Evolutionary conservation across 2,888 invertebrate genomes (phyloP).

Genomic region (Lithophane ornitopus): DNA sequence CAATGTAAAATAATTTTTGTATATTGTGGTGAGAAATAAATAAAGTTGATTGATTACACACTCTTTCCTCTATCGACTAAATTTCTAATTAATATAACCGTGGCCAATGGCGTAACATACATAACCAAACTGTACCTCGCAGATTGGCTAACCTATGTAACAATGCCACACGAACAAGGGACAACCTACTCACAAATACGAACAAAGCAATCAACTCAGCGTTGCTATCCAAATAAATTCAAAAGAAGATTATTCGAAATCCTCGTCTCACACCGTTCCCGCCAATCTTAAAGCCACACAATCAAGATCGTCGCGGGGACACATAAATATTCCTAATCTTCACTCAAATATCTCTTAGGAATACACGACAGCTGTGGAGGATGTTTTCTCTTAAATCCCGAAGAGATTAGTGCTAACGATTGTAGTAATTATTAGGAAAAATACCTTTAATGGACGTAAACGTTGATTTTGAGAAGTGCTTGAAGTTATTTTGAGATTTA

Average conservation of each 20-base stretch:
- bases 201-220: constrained; percentile 36
- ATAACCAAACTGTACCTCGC: not conserved
- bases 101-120: not conserved
- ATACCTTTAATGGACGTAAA: constrained; percentile 35
- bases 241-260: constrained; percentile 52
- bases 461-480: constrained; percentile 17
- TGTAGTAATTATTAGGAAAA: constrained; percentile 64
- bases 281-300: constrained; percentile 52
- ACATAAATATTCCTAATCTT: constrained; percentile 70
- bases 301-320: constrained; percentile 60
- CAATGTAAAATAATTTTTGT: no score
- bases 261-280: constrained; percentile 21
- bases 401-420: constrained; percentile 63
- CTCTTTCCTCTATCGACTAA: not conserved
- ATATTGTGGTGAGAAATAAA: no score
- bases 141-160: not conserved
- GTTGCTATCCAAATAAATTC: constrained; percentile 31
- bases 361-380: constrained; percentile 60
- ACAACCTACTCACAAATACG: not conserved
- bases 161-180: not conserved
- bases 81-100: not conserved
- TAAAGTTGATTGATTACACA: no score
- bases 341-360: constrained; percentile 66
- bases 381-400: constrained; percentile 64
- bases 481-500: constrained; percentile 22